Base-by-base conservation (phyloP, 2,113 vertebrate genomes). In the Microtus richardsoni region DNA sequence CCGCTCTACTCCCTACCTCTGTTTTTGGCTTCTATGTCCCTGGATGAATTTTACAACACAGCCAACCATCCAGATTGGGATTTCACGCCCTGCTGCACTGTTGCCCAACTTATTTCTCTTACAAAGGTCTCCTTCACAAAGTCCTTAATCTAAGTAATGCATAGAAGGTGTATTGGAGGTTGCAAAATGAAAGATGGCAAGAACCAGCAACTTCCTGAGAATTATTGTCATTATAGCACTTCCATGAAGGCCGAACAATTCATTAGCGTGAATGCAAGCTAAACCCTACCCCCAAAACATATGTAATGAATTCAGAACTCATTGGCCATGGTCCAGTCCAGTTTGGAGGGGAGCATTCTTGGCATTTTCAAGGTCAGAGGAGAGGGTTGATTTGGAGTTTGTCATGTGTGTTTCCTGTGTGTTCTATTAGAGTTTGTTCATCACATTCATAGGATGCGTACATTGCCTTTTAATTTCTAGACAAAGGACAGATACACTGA, bases 31-130 rank as follows among this genome's bases (percentile, higher is more conserved):
- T 98, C 96, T 98, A 77, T 78, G 16, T 98, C 97, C 85, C 96
- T 93, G 97, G 93, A 97, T 70, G 88, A 95, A 89, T 74, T 97
- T 97, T 98, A 97, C 39, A 96, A 97, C 98, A 95, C 84, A 95
- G 36, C 77, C 52, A 94, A 91, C 88, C 95, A 90, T 96, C 98
- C 98, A 98, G 98, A 98, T 97, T 96, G 97, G 88, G 95, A 98
- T 98, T 98, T 98, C 97, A 98, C 96, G 98, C 97, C 98, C 98
- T 97, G 75, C 74, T 97, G 92, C 97, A 86, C 85, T 36, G 47
- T 84, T 98, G 95, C 92, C 97, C 74, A 83, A 86, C 44, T 96
- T 97, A 91, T 95, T 97, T 92, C 49, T 91, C 88, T 92, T 94
- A 97, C 90, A 89, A 95, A 98, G 95, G 93, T 95, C 97, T 94